Conservation (phyloP, 1,140 invertebrate species). For the Pogonus chalceus region DNA sequence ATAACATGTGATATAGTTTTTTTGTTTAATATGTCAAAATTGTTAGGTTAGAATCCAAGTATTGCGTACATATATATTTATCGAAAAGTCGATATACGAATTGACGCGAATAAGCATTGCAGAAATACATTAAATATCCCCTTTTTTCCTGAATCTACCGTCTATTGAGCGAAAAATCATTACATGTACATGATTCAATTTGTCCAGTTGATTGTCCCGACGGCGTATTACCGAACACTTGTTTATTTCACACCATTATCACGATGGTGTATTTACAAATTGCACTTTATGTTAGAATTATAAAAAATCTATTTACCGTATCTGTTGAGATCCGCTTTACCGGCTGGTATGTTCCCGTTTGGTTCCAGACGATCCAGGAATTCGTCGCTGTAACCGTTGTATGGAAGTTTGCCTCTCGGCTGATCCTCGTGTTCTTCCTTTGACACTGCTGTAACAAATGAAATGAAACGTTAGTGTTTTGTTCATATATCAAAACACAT, state of each 20-base stretch:
- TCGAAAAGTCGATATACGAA: too few species aligned
- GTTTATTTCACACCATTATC: not conserved
- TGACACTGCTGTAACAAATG: conserved; percentile 54
- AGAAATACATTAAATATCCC: not conserved
- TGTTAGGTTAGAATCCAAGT: too few species aligned
- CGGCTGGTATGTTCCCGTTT: conserved; percentile 69
- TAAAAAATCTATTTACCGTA: conserved; percentile 34
- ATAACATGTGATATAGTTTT: too few species aligned
- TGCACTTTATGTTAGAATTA: conserved; percentile 38
- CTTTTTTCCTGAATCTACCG: not conserved
- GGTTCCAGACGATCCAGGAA: conserved; percentile 82
- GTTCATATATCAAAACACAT: too few species aligned
- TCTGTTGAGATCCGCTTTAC: conserved; percentile 41
- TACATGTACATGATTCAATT: conserved; percentile 6
- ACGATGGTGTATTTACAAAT: too few species aligned
- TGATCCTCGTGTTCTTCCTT: conserved; percentile 63
- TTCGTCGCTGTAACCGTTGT: conserved; percentile 84
- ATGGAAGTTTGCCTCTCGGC: conserved; percentile 58
- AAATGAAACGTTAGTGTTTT: too few species aligned
- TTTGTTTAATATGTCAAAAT: too few species aligned
- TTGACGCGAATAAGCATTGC: too few species aligned
- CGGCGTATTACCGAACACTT: not conserved
- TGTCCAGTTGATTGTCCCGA: conserved; percentile 4
- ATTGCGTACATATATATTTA: too few species aligned
- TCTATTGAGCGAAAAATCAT: not conserved